phyloP scores from a whole-genome alignment of 1,140 invertebrate species.

The Atta colombica region DNA sequence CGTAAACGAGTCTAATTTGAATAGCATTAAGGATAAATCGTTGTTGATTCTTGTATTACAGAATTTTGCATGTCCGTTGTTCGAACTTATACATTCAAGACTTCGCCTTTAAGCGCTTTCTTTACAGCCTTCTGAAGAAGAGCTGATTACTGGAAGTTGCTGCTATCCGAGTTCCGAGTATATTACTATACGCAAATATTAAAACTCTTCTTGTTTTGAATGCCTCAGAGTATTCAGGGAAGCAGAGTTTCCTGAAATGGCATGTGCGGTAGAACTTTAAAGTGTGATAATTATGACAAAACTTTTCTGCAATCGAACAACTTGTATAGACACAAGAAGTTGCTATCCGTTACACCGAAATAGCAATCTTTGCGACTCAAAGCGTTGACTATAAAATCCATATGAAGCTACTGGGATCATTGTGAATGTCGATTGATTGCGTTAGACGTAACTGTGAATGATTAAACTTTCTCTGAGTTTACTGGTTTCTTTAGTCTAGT shows the following conservation, averaged over 20 bases:
- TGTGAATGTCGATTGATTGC: background rate
- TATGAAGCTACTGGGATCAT: background rate
- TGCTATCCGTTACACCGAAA: background rate
- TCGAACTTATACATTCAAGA: conserved; percentile 35
- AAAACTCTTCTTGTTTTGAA: conserved; percentile 67
- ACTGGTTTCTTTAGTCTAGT: background rate
- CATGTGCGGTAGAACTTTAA: conserved; percentile 77
- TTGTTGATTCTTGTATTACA: conserved; percentile 19
- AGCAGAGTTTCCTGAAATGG: conserved; percentile 68
- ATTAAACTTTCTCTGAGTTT: background rate
- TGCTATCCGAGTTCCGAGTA: conserved; percentile 66
- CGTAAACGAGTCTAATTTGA: background rate
- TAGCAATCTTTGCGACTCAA: background rate
- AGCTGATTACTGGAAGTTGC: conserved; percentile 72
- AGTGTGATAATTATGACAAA: conserved; percentile 82
- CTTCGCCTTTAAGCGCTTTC: conserved; percentile 18
- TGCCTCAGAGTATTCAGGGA: conserved; percentile 67
- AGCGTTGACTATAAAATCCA: background rate
- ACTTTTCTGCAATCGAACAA: conserved; percentile 83
- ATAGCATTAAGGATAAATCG: background rate
- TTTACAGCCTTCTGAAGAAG: conserved; percentile 44
- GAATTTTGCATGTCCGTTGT: background rate
- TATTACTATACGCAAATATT: conserved; percentile 47
- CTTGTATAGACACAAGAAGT: conserved; percentile 79
- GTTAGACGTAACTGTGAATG: background rate